Percentiles rank a stretch among this genome's conserved stretches.
These are phyloP conservation scores for Amia ocellicauda DNA, from an alignment of 2,113 vertebrate species.

Conservation along the genomic window DNA sequence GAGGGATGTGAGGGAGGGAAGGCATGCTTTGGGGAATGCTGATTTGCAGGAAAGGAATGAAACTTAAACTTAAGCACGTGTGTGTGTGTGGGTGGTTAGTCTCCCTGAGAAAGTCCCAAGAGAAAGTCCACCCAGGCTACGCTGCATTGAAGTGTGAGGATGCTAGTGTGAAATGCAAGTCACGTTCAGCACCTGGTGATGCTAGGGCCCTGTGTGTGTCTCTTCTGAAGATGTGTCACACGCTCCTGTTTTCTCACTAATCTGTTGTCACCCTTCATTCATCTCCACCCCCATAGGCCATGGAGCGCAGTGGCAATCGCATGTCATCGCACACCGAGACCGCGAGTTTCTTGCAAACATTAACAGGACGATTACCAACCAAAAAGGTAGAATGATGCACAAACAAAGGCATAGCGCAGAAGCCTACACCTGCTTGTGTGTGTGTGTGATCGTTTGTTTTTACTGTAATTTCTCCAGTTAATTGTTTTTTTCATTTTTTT, in stretches of 20 bases:
- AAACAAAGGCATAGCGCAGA: constrained; percentile 45
- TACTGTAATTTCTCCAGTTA: not conserved
- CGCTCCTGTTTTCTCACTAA: constrained; percentile 74
- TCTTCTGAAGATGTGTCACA: constrained; percentile 37
- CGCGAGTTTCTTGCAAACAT: constrained; percentile 99
- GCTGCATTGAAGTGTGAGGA: too few species aligned
- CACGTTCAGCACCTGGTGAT: constrained; percentile 12
- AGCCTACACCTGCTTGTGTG: constrained; percentile 59
- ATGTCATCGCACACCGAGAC: constrained; percentile 99
- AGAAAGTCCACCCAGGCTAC: too few species aligned
- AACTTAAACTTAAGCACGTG: too few species aligned
- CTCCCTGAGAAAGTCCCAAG: too few species aligned
- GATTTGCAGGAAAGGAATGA: too few species aligned
- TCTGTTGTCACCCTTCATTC: constrained; percentile 92
- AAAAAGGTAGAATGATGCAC: constrained; percentile 93
- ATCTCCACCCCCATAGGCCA: constrained; percentile 93
- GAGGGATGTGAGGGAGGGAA: too few species aligned
- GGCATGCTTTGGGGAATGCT: too few species aligned
- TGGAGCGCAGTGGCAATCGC: constrained; percentile 99
- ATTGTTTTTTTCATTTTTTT: not conserved
- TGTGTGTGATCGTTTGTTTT: constrained; percentile 40
- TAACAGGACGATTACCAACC: constrained; percentile 99
- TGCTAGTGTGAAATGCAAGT: not conserved
- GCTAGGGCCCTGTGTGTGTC: constrained; percentile 31
- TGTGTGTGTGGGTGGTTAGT: too few species aligned